Evolutionary conservation across 1,140 invertebrate species (phyloP).

Genomic region (Calephelis nemesis): DNA sequence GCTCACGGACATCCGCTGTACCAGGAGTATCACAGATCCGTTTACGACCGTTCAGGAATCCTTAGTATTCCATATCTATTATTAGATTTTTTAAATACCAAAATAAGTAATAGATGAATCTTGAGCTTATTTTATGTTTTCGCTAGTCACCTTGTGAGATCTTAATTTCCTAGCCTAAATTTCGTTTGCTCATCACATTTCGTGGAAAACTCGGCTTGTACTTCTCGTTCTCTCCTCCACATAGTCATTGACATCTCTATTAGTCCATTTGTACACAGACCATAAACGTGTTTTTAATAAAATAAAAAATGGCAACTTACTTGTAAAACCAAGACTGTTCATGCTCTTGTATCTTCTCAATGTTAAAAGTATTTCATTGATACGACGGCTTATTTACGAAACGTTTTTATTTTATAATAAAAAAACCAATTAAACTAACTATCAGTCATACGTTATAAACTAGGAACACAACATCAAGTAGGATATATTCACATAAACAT

Average conservation of each 20-base stretch:
- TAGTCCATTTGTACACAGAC: too few relatives aligned
- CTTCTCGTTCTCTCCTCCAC: too few relatives aligned
- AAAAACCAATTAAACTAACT: slow-evolving; percentile 57
- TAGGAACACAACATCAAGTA: slow-evolving; percentile 51
- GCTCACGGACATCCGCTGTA: too few relatives aligned
- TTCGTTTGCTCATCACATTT: background rate
- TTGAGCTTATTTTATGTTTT: too few relatives aligned
- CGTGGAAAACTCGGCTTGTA: too few relatives aligned
- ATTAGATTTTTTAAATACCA: too few relatives aligned
- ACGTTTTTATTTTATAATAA: slow-evolving; percentile 56
- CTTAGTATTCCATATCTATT: too few relatives aligned
- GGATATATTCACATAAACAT: slow-evolving; percentile 20
- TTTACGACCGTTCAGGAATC: too few relatives aligned
- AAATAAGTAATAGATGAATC: too few relatives aligned
- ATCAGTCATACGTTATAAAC: slow-evolving; percentile 69
- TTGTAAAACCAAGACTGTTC: background rate
- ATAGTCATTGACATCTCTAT: too few relatives aligned
- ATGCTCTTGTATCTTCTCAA: background rate
- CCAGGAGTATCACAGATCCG: too few relatives aligned
- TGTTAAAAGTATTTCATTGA: slow-evolving; percentile 32
- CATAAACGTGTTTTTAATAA: background rate
- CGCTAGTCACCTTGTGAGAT: too few relatives aligned
- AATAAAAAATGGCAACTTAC: slow-evolving; percentile 10
- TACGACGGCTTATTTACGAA: slow-evolving; percentile 30
- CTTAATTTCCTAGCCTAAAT: background rate